Evolutionary conservation across 2,888 invertebrate genomes (phyloP).

Genomic region (Nemurella pictetii): DNA sequence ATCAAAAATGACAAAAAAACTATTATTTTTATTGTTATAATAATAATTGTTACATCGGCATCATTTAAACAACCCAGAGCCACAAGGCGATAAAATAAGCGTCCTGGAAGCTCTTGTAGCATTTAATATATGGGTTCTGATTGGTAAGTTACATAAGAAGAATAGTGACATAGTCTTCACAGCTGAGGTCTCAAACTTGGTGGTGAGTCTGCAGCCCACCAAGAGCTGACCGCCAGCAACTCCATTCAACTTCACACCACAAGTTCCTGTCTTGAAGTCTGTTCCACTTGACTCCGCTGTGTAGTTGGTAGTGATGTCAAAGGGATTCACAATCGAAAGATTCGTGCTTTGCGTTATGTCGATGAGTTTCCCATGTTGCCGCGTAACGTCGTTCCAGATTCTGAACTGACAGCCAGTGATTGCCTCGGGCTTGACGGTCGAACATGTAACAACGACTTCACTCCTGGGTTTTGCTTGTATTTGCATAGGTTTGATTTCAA

Average conservation of each 20-base stretch:
- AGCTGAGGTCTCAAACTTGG: neutral
- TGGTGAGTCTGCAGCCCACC: neutral
- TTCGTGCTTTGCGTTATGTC: neutral
- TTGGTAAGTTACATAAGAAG: neutral
- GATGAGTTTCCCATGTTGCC: neutral
- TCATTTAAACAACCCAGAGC: no score
- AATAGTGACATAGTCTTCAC: neutral
- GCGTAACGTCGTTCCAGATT: neutral
- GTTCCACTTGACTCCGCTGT: neutral
- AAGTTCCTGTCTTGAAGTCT: neutral
- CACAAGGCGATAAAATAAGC: no score
- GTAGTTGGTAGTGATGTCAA: neutral
- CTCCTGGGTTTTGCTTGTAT: neutral
- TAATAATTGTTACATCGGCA: no score
- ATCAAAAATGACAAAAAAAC: no score
- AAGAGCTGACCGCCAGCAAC: neutral
- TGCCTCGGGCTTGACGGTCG: neutral
- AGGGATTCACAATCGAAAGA: neutral
- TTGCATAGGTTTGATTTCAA: neutral
- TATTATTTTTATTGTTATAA: no score
- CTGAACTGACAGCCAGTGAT: neutral
- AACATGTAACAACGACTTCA: neutral
- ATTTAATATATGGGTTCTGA: no score
- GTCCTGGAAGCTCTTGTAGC: no score
- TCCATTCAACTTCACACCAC: neutral